Evolutionary conservation across 2,113 vertebrate genomes (phyloP), one percentile per base, ranked within the genome.

Genomic region (Amphiprion ocellaris): DNA sequence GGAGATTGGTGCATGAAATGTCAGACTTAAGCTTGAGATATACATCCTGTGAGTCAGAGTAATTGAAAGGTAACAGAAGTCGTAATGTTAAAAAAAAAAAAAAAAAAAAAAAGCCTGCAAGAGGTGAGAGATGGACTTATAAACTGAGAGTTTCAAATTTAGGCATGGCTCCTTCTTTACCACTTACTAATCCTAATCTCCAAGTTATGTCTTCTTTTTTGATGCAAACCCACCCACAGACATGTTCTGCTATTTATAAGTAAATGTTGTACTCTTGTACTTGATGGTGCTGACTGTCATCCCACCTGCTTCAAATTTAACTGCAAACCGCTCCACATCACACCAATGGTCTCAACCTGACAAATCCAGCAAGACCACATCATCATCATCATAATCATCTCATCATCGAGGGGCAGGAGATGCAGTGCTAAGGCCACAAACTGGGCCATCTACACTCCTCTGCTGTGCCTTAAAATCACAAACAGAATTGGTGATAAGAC

Each of bases 381-480:
- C 37, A n/a, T 17, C 28, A 24, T 46, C 46, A 37, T 37, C 33
- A 37, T 30, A 3, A 30, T 10, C 33, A 37, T 37, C 33, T 49
- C 47, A 49, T 19, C 47, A 49, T 19, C 47, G 7, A 58, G 33
- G 39, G 8, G 17, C 11, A 61, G 28, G 23, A n/a, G 58, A 46
- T 37, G 24, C 2, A 17, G 16, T 21, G 5, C 41, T 9, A 41
- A 72, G 74, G 74, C 64, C 74, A 72, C 61, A 39, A 63, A 82
- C 52, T 72, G 44, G 76, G 46, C 73, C 39, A 39, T 39, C 21
- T 14, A 4, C 53, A 17, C 62, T 53, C 49, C 63, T 77, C 60
- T 49, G 54, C 71, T 47, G 53, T 63, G 61, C 66, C 66, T 55
- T 23, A 37, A 58, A 58, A 69, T 78, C 61, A 14, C 53, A 44